A percentile compares a stretch with the other conserved stretches of the same genome.
Evolutionary conservation across 1,140 invertebrate species (phyloP).

Genomic region (Pomacea maculata): DNA sequence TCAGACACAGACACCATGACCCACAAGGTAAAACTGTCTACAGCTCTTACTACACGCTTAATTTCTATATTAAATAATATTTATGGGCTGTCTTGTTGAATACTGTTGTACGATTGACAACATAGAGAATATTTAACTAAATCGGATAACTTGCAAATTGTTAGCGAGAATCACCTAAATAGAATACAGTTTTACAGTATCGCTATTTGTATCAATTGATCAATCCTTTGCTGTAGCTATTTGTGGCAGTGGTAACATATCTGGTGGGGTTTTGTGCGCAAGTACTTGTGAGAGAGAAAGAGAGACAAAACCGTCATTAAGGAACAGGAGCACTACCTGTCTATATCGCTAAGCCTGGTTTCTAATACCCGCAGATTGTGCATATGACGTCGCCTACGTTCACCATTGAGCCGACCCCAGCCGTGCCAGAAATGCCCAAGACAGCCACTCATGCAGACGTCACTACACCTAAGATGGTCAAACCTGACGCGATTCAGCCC

Average conservation of each 20-base stretch:
- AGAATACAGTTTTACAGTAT: no score
- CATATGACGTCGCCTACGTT: conserved; percentile 20
- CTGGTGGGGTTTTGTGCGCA: not conserved
- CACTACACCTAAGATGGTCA: conserved; percentile 18
- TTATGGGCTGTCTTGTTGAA: no score
- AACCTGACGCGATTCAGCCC: conserved; percentile 9
- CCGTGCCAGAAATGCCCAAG: conserved; percentile 31
- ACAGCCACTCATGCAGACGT: conserved; percentile 8
- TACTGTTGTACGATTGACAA: no score
- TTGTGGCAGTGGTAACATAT: not conserved
- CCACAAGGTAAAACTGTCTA: conserved; percentile 17
- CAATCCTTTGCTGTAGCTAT: not conserved
- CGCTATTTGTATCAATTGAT: not conserved
- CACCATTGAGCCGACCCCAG: conserved; percentile 32
- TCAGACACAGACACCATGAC: conserved; percentile 35
- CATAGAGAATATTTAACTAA: no score
- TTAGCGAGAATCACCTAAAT: no score
- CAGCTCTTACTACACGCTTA: no score
- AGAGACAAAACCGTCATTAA: no score
- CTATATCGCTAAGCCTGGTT: not conserved
- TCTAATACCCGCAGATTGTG: conserved; percentile 4
- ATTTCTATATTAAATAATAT: no score
- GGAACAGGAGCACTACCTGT: no score
- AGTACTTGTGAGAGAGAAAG: no score
- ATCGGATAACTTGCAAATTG: no score